Base-by-base conservation (phyloP, 37 sponge, comb jelly and placozoan species). In the Diacarnus erythraeanus region DNA sequence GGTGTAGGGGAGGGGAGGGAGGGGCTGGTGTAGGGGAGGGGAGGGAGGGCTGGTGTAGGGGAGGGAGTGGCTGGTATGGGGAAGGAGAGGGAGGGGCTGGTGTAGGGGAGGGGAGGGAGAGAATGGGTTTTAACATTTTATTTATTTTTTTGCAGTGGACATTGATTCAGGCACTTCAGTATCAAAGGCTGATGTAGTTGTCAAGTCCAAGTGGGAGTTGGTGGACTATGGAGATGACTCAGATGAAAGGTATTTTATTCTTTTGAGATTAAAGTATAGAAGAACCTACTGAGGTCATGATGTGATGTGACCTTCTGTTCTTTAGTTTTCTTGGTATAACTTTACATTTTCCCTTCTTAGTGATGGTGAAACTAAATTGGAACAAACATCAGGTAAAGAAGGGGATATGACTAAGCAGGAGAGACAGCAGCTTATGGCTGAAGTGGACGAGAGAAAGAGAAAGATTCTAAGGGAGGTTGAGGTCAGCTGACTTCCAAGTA, bases 401-500 rank as follows among this genome's bases (percentile, higher is more conserved):
- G 51, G 12, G 51, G 51, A 47, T 47, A 37, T 42, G 21, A 25
- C 63, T 27, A 43, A 54, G 15, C 57, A 73, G 57, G 77, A 78
- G 57, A 64, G 57, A 41, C 74, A 84, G 64, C 74, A 80, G 61
- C 85, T 76, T 23, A 30, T 84, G 66, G 78, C 77, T 51, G 86
- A 90, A 35, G 21, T 83, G 23, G 84, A 83, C 77, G 88, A 84
- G 42, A 80, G 75, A 54, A 84, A 86, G 75, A 87, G 92, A n/a
- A 76, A 81, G 69, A 79, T 83, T 18, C 77, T 88, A 34, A 75
- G 92, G 77, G 88, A 92, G 31, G 88, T 87, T 37, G 92, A 92
- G 88, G 88, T 87, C 15, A 25, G 57, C 74, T 30, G 57, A 51
- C n/a, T n/a, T n/a, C n/a, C n/a, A n/a, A 54, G 56, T 54, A 10